Percentiles rank a stretch among this genome's conserved stretches.
These are phyloP conservation scores for Myotis brandtii DNA, from an alignment of 2,113 vertebrate species.

Conservation along the genomic window DNA sequence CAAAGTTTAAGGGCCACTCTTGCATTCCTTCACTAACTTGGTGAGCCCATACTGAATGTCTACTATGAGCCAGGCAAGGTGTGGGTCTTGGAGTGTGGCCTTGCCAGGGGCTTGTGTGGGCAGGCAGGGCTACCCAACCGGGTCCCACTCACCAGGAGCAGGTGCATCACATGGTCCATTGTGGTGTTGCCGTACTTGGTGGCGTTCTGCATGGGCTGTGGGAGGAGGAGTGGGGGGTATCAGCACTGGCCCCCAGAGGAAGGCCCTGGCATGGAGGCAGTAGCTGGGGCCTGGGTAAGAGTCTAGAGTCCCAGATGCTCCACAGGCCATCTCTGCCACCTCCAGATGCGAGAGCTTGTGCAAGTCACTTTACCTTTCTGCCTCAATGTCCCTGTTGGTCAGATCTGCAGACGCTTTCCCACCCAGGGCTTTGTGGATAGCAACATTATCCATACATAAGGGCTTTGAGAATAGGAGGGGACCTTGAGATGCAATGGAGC, in stretches of 20 bases:
- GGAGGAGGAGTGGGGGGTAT: neutral
- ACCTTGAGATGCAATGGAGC: neutral
- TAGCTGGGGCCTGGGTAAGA: neutral
- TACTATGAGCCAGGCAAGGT: neutral
- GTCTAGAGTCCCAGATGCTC: neutral
- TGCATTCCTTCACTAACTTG: rapidly evolving
- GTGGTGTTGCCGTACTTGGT: slow-evolving; percentile 84
- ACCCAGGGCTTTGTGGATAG: neutral
- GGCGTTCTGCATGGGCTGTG: slow-evolving; percentile 71
- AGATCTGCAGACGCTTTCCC: neutral
- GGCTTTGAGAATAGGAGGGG: neutral
- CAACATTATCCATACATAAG: neutral
- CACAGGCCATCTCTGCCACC: neutral
- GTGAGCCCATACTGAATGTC: rapidly evolving
- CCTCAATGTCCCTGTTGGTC: neutral
- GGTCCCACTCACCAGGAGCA: slow-evolving; percentile 88
- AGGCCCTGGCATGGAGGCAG: no score
- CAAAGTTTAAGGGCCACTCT: neutral
- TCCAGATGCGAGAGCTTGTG: neutral
- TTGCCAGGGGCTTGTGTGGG: rapidly evolving
- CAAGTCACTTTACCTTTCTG: neutral
- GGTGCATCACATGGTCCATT: slow-evolving; percentile 89
- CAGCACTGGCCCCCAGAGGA: neutral
- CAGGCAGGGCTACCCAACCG: rapidly evolving
- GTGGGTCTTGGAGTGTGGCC: rapidly evolving